A percentile compares a stretch with the other conserved stretches of the same genome.
Evolutionary conservation across 1,140 invertebrate species (phyloP).

Genomic region (Sycobia sp.): DNA sequence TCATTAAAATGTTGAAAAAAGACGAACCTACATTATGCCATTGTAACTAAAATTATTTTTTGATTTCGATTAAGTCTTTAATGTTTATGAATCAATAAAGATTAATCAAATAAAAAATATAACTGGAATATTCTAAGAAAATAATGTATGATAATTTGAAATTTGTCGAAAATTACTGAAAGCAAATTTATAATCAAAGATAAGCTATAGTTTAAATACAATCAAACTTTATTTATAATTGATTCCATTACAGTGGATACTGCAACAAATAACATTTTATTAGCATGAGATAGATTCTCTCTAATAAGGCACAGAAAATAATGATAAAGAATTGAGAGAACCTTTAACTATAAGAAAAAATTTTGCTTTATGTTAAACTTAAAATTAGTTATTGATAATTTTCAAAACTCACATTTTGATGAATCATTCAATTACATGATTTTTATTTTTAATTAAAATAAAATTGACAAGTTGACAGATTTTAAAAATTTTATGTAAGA

Average conservation of each 20-base stretch:
- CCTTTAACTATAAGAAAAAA: slow-evolving; percentile 8
- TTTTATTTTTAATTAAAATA: slow-evolving; percentile 18
- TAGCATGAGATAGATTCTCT: slow-evolving; percentile 6
- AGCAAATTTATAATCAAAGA: slow-evolving; percentile 12
- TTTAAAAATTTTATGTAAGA: slow-evolving; percentile 29
- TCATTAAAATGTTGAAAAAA: slow-evolving; percentile 1
- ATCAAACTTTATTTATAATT: slow-evolving; percentile 27
- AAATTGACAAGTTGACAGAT: slow-evolving; percentile 18
- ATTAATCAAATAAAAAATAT: neutral
- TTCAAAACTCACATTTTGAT: slow-evolving; percentile 10
- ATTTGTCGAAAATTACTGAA: neutral
- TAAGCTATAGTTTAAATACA: slow-evolving; percentile 26
- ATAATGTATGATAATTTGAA: neutral
- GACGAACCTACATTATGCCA: neutral
- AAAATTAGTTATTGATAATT: slow-evolving; percentile 13
- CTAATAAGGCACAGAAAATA: slow-evolving; percentile 24
- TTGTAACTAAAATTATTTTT: too few relatives aligned
- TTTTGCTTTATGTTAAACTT: slow-evolving; percentile 15
- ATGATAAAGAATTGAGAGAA: slow-evolving; percentile 18
- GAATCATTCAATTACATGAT: slow-evolving; percentile 6
- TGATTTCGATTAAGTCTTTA: neutral
- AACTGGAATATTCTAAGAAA: too few relatives aligned
- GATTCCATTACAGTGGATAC: slow-evolving; percentile 26
- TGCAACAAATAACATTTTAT: slow-evolving; percentile 24
- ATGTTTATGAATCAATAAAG: neutral